Conservation (phyloP, 2,113 vertebrate genomes). For the Ploceus nigricollis region DNA sequence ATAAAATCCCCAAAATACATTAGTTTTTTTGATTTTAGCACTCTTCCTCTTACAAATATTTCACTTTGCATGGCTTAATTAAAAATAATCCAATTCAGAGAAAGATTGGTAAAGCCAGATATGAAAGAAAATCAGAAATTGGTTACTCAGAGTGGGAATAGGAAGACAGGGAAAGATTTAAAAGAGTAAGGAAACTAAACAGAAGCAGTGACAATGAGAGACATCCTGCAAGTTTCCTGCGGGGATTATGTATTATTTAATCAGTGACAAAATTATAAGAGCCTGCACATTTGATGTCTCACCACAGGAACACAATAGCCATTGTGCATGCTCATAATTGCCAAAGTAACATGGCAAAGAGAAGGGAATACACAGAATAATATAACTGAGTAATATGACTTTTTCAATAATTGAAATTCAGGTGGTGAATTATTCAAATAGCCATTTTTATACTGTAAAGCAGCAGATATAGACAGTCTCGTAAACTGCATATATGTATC, state of each 20-base stretch:
- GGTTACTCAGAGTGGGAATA: background rate
- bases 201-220: background rate
- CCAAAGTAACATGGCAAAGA: background rate
- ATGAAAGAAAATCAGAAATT: background rate
- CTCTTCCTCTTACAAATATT: background rate
- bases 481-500: background rate
- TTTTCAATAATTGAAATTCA: background rate
- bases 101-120: background rate
- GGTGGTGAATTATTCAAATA: background rate
- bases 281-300: background rate
- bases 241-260: conserved; percentile 2
- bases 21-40: background rate
- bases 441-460: background rate
- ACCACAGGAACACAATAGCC: background rate
- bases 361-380: background rate
- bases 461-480: background rate
- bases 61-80: background rate
- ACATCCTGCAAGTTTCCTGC: background rate
- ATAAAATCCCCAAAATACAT: background rate
- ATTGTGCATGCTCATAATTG: background rate
- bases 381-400: background rate
- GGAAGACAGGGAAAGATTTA: background rate
- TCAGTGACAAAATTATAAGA: background rate
- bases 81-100: background rate
- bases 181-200: background rate